phyloP scores from a whole-genome alignment of 2,888 invertebrate genomes.

The Tachina lurida region DNA sequence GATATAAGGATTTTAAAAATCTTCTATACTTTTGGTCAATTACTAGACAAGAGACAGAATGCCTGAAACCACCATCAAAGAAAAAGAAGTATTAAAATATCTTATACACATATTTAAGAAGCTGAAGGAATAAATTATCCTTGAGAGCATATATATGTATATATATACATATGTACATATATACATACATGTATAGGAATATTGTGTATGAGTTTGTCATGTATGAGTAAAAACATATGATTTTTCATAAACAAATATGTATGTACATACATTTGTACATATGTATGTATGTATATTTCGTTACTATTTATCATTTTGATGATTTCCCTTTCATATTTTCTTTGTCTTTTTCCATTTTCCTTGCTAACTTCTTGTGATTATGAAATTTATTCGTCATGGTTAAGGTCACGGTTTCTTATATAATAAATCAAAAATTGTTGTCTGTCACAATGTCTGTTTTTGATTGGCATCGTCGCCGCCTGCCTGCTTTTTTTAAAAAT shows the following conservation, averaged over 20 bases:
- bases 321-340: constrained; percentile 7
- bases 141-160: background rate
- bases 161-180: background rate
- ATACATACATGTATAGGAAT: background rate
- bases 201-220: background rate
- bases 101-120: background rate
- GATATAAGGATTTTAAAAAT: constrained; percentile 19
- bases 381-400: constrained; percentile 57
- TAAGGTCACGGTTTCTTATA: constrained; percentile 65
- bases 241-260: constrained; percentile 26
- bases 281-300: background rate
- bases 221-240: constrained; percentile 39
- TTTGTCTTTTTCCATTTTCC: background rate
- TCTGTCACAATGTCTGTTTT: constrained; percentile 71
- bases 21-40: constrained; percentile 50
- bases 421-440: constrained; percentile 66
- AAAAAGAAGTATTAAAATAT: constrained; percentile 1
- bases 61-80: constrained; percentile 28
- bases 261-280: no score
- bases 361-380: constrained; percentile 30
- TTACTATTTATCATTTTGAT: constrained; percentile 30
- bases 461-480: constrained; percentile 73
- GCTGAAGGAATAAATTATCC: constrained; percentile 3
- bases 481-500: constrained; percentile 47
- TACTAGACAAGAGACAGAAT: constrained; percentile 15